Evolutionary conservation across 2,113 vertebrate species (phyloP).

Genomic region (Machaerirhynchus nigripectus): DNA sequence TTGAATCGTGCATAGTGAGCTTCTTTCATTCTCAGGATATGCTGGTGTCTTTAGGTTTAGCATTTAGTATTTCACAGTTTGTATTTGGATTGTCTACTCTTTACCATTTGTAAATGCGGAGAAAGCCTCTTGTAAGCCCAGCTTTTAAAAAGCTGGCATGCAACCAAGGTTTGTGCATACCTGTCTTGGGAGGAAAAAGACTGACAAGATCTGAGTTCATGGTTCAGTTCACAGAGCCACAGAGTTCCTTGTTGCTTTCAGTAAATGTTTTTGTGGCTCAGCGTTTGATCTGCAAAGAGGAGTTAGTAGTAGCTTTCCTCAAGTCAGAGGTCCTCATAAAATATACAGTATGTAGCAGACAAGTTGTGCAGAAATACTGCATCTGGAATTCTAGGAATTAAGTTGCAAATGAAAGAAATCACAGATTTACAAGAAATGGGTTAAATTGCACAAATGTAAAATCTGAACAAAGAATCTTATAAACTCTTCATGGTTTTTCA

Average conservation of each 20-base stretch:
- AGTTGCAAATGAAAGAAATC: background rate
- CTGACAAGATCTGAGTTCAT: background rate
- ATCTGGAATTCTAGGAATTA: background rate
- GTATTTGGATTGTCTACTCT: background rate
- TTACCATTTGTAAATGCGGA: background rate
- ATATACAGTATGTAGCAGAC: background rate
- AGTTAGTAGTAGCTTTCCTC: background rate
- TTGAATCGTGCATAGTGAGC: background rate
- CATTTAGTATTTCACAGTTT: background rate
- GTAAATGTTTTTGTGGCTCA: background rate
- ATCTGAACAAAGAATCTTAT: background rate
- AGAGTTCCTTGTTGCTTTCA: background rate
- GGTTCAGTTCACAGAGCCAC: background rate
- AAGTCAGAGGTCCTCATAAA: background rate
- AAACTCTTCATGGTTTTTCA: background rate
- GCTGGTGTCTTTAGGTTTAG: background rate
- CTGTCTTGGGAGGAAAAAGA: background rate
- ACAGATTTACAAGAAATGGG: background rate
- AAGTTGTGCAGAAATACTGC: background rate
- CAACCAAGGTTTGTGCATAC: background rate
- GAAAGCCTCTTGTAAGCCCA: background rate
- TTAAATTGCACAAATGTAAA: background rate
- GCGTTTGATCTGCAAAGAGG: background rate
- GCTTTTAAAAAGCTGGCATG: background rate
- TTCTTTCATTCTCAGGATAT: background rate